Evolutionary conservation across 2,113 vertebrate species (phyloP).

Genomic region (Perognathus longimembris): DNA sequence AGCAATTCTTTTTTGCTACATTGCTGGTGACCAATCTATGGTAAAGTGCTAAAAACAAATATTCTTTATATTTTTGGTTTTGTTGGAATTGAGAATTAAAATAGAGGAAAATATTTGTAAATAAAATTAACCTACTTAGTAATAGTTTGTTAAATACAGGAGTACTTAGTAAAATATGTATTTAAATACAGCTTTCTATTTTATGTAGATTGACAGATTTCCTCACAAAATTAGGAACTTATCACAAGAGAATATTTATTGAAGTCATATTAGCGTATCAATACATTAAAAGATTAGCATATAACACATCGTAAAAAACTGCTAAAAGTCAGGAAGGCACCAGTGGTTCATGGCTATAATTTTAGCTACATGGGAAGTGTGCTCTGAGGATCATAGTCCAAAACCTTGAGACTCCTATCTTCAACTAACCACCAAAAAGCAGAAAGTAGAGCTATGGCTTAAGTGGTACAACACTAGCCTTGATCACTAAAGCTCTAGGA

Average conservation of each 20-base stretch:
- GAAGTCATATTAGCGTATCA: not conserved
- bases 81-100: constrained; percentile 30
- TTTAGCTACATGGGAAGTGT: no score
- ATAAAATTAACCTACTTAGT: constrained; percentile 46
- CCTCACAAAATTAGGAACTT: constrained; percentile 31
- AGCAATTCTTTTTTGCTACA: not conserved
- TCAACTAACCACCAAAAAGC: no score
- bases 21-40: not conserved
- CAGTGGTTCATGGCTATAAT: no score
- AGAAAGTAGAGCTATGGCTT: no score
- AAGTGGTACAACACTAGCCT: no score
- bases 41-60: constrained; percentile 50
- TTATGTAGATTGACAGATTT: constrained; percentile 23
- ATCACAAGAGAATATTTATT: not conserved
- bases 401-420: no score
- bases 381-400: no score
- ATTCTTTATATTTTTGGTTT: constrained; percentile 50
- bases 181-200: constrained; percentile 37
- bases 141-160: not conserved
- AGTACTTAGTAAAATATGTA: not conserved
- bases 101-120: constrained; percentile 29
- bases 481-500: no score
- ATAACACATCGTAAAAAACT: not conserved
- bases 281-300: not conserved
- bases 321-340: not conserved